These are phyloP conservation scores for Vollenhovia emeryi DNA, from an alignment of 1,140 invertebrate genomes.

Conservation along the genomic window DNA sequence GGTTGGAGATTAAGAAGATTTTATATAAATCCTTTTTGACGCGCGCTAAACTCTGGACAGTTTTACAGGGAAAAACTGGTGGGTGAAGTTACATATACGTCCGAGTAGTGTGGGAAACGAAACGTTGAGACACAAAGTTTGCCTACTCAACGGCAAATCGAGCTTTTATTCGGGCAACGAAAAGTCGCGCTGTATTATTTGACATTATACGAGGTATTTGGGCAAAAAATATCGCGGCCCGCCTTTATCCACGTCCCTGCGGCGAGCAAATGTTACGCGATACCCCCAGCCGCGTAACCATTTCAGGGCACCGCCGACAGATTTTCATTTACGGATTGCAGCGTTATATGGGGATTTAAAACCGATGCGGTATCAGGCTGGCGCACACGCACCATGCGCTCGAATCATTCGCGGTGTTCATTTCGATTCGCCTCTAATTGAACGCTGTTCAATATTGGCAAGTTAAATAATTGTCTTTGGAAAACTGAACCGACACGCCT, in stretches of 20 bases:
- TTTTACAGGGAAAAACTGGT: neutral
- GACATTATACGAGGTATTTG: constrained; percentile 22
- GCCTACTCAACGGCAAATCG: neutral
- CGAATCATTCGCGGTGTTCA: constrained; percentile 65
- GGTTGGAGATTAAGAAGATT: neutral
- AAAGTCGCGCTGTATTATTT: constrained; percentile 28
- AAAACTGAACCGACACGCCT: constrained; percentile 67
- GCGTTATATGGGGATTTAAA: constrained; percentile 62
- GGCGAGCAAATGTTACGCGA: constrained; percentile 69
- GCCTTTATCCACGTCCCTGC: constrained; percentile 49
- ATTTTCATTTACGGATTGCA: constrained; percentile 71
- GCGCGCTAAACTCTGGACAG: neutral
- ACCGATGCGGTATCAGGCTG: constrained; percentile 59
- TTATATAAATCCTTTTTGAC: neutral
- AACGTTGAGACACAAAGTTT: neutral
- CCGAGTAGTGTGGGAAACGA: neutral
- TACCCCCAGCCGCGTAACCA: constrained; percentile 41
- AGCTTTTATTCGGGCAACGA: neutral
- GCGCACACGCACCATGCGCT: constrained; percentile 48
- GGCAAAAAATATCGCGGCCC: neutral
- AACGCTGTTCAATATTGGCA: constrained; percentile 72
- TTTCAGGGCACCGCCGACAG: constrained; percentile 55
- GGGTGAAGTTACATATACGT: neutral
- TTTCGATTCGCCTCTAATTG: constrained; percentile 72
- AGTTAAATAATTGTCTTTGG: constrained; percentile 75